Evolutionary conservation across 2,113 vertebrate species (phyloP).

Genomic region (Leptodactylus fuscus): DNA sequence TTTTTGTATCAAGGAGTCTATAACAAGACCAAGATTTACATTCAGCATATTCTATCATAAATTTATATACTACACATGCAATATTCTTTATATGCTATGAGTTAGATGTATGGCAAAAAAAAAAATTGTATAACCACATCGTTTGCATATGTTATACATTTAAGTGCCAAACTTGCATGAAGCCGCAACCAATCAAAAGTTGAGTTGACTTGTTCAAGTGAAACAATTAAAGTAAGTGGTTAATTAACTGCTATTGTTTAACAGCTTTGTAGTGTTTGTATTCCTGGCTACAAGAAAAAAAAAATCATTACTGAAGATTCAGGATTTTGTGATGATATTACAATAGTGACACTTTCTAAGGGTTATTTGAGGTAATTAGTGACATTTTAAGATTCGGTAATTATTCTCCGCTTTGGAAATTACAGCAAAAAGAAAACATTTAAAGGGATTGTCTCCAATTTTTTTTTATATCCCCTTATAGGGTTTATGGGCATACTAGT

Average conservation of each 20-base stretch:
- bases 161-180: background rate
- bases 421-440: too few relatives aligned
- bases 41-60: background rate
- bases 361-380: background rate
- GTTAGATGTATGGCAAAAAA: too few relatives aligned
- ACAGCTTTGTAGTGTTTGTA: background rate
- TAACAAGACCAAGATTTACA: background rate
- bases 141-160: background rate
- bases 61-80: background rate
- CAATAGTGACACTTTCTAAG: background rate
- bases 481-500: too few relatives aligned
- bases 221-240: background rate
- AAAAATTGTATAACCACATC: background rate
- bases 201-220: background rate
- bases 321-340: background rate
- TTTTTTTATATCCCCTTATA: too few relatives aligned
- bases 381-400: background rate
- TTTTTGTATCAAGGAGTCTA: background rate
- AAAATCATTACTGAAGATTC: background rate
- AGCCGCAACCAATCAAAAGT: background rate
- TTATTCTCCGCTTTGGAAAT: background rate
- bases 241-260: background rate
- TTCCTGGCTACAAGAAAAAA: background rate
- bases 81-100: too few relatives aligned
- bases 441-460: too few relatives aligned